A percentile compares a stretch with the other conserved stretches of the same genome.
These are phyloP conservation scores for Hestina assimilis DNA, from an alignment of 1,140 invertebrate species.

Conservation along the genomic window DNA sequence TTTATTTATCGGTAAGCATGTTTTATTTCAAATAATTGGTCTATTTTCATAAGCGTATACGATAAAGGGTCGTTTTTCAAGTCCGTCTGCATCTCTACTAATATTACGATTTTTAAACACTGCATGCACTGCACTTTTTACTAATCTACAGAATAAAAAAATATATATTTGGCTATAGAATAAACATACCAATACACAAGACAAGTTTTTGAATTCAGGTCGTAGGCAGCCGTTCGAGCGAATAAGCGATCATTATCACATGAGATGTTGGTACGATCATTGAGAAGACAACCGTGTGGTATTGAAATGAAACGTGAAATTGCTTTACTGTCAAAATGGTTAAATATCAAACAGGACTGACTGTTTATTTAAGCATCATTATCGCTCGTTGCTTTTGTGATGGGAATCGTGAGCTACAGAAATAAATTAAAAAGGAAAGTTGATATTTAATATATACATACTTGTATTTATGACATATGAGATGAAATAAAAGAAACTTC, in stretches of 20 bases:
- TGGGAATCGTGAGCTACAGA: too few species aligned
- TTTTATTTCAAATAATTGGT: too few species aligned
- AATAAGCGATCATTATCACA: slow-evolving; percentile 25
- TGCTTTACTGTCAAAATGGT: slow-evolving; percentile 27
- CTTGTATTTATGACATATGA: not conserved
- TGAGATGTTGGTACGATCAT: slow-evolving; percentile 15
- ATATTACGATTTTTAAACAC: too few species aligned
- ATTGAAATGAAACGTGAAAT: slow-evolving; percentile 31
- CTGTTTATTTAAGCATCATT: slow-evolving; percentile 20
- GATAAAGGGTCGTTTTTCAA: too few species aligned
- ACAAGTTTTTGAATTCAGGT: slow-evolving; percentile 22
- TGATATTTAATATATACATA: not conserved
- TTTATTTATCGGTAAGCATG: too few species aligned
- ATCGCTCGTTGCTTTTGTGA: not conserved
- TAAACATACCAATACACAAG: not conserved
- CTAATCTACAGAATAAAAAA: not conserved
- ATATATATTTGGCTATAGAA: not conserved
- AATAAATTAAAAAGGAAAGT: too few species aligned
- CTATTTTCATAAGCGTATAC: too few species aligned
- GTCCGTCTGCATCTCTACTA: too few species aligned
- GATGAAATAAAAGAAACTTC: too few species aligned
- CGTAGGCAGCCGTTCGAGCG: slow-evolving; percentile 14
- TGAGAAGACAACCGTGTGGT: slow-evolving; percentile 25
- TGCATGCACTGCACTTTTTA: too few species aligned
- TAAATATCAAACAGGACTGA: slow-evolving; percentile 16